Evolutionary conservation across 2,888 invertebrate species (phyloP).

Genomic region (Tricholauxania praeusta): DNA sequence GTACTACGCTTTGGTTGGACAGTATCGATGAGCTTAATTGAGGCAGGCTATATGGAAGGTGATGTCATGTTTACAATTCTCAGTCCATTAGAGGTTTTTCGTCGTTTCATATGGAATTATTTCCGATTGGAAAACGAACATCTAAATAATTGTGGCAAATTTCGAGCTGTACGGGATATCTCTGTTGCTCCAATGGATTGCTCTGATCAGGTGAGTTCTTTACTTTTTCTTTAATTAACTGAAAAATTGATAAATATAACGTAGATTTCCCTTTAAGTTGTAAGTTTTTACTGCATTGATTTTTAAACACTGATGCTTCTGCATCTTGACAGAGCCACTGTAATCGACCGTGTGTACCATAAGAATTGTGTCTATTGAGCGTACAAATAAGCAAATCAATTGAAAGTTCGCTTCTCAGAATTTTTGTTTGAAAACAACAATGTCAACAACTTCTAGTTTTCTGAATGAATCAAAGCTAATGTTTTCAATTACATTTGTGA

Average conservation of each 20-base stretch:
- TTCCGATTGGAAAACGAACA: conserved; percentile 92
- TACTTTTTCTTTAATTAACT: not conserved
- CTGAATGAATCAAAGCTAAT: too few relatives aligned
- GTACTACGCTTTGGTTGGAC: conserved; percentile 84
- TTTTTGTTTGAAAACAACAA: too few relatives aligned
- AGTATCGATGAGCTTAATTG: conserved; percentile 76
- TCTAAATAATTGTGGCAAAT: conserved; percentile 89
- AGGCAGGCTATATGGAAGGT: conserved; percentile 73
- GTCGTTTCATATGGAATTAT: conserved; percentile 88
- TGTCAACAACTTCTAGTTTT: too few relatives aligned
- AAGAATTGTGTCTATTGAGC: too few relatives aligned
- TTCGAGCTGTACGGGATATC: conserved; percentile 88
- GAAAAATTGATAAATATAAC: too few relatives aligned
- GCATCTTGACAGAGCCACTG: too few relatives aligned
- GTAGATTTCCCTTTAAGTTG: too few relatives aligned
- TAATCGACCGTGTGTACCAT: too few relatives aligned
- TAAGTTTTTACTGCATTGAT: too few relatives aligned
- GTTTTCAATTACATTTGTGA: conserved; percentile 1
- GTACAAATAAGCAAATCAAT: too few relatives aligned
- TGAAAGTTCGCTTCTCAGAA: too few relatives aligned
- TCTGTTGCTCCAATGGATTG: conserved; percentile 82
- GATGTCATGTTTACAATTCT: conserved; percentile 77
- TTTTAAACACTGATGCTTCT: too few relatives aligned
- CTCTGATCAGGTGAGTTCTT: conserved; percentile 73
- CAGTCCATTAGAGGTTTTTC: conserved; percentile 78